Conservation (phyloP, 2,888 invertebrate genomes). For the Eugnorisma glareosa region DNA sequence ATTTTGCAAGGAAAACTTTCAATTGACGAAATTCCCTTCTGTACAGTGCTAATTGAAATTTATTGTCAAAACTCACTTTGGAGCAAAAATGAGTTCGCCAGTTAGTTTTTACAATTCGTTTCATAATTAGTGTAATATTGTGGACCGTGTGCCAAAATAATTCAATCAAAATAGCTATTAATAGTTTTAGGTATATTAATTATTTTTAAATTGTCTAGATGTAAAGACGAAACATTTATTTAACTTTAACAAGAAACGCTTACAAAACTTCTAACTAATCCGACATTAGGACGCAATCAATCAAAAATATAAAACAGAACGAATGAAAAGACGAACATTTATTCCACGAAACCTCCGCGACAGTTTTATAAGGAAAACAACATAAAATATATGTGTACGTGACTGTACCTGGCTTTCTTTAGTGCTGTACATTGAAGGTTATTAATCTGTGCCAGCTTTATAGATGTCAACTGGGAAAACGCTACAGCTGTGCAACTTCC, state of each 20-base stretch:
- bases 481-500: conserved; percentile 47
- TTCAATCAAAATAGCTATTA: neutral
- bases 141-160: neutral
- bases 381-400: conserved; percentile 55
- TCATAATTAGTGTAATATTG: neutral
- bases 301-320: conserved; percentile 76
- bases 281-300: conserved; percentile 79
- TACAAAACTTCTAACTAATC: conserved; percentile 71
- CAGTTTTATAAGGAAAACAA: conserved; percentile 61
- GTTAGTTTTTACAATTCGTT: conserved; percentile 4
- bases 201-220: neutral
- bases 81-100: neutral
- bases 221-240: conserved; percentile 31
- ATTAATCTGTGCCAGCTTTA: conserved; percentile 62
- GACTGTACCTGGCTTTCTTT: conserved; percentile 61
- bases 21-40: conserved; percentile 5
- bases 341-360: conserved; percentile 64
- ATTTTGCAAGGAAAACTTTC: conserved; percentile 27
- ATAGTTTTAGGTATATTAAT: conserved; percentile 1
- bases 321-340: conserved; percentile 67
- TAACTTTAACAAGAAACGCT: conserved; percentile 38
- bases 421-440: conserved; percentile 56
- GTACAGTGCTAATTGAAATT: conserved; percentile 15
- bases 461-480: conserved; percentile 52
- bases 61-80: conserved; percentile 10